Evolutionary conservation across 53 echinoderm and acorn worm species (phyloP).

Genomic region (Glandiceps talaboti): DNA sequence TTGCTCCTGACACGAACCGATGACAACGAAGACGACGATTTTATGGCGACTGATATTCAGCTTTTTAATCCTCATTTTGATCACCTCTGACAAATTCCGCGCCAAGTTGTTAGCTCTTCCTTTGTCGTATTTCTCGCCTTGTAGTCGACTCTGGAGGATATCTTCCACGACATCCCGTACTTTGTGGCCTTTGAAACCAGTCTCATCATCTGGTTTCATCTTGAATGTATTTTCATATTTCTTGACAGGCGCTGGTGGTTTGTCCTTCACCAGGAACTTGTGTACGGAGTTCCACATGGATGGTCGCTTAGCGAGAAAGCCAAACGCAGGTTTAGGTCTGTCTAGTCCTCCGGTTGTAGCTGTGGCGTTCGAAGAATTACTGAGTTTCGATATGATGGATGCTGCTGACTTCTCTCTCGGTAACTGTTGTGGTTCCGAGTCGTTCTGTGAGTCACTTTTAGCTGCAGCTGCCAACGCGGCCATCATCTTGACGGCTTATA

Average conservation of each 20-base stretch:
- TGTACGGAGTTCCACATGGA: neutral
- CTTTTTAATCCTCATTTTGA: constrained; percentile 7
- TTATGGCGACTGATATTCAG: constrained; percentile 19
- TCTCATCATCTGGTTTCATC: constrained; percentile 7
- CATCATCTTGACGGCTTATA: neutral
- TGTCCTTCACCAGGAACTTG: neutral
- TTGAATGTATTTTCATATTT: constrained; percentile 22
- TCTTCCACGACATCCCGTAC: constrained; percentile 5
- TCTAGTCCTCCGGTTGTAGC: neutral
- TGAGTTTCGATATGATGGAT: neutral
- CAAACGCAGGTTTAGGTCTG: neutral
- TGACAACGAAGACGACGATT: constrained; percentile 12
- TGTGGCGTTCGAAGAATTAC: neutral
- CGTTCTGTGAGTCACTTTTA: neutral
- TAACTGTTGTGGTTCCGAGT: neutral
- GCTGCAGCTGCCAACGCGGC: neutral
- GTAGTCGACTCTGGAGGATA: constrained; percentile 3
- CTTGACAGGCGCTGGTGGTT: neutral
- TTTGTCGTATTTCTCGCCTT: constrained; percentile 11
- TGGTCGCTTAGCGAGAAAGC: neutral
- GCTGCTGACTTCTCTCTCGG: neutral
- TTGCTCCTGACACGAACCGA: constrained; percentile 9
- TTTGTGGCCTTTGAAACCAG: neutral
- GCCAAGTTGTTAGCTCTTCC: constrained; percentile 3
- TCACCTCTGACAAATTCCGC: constrained; percentile 6